Evolutionary conservation across 2,888 invertebrate genomes (phyloP), one percentile per base, ranked within the genome.

Genomic region (Trachelus troglodyta): DNA sequence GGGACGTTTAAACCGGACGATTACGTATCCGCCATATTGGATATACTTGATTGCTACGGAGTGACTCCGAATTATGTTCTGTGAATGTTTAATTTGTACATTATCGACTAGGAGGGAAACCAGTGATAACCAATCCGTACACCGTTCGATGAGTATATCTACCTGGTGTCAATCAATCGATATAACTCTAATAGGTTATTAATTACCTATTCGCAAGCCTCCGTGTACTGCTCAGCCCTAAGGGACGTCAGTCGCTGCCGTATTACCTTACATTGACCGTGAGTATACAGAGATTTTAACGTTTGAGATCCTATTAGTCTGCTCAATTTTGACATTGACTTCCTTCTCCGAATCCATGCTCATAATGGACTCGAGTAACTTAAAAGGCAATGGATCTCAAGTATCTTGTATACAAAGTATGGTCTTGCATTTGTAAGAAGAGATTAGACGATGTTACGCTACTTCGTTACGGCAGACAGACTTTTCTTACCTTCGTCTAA

Each of bases 141-240:
- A 56, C 23, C 9, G 56, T 23, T 23, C 23, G 23, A 56, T 23
- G 73, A 71, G 76, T 35, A 15, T 73, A 76, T 35, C 35, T 76
- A 76, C 71, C 76, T 76, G 73, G 23, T 3, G 35, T 35, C 37
- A 37, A 73, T 76, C 76, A 76, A 76, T 76, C 76, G 76, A 76
- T 76, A 12, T n/a, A 69, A 76, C 73, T 76, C 34, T 73, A 71
- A 76, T 76, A 71, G 73, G 73, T 76, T 76, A 76, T 76, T 76
- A 76, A 76, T 76, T 76, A 76, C 35, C 37, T 23, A 76, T 34
- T 23, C 35, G 33, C 35, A 37, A 23, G 35, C 74, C 15, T 74
- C 23, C 35, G 34, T 35, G 74, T 34, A 74, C 74, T 6, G 37
- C 15, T 34, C 12, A 71, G 1, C 35, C 74, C 74, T 35, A n/a